Evolutionary conservation across 2,797 vertebrate species (phyloP).

Genomic region (Phaenicophaeus curvirostris): DNA sequence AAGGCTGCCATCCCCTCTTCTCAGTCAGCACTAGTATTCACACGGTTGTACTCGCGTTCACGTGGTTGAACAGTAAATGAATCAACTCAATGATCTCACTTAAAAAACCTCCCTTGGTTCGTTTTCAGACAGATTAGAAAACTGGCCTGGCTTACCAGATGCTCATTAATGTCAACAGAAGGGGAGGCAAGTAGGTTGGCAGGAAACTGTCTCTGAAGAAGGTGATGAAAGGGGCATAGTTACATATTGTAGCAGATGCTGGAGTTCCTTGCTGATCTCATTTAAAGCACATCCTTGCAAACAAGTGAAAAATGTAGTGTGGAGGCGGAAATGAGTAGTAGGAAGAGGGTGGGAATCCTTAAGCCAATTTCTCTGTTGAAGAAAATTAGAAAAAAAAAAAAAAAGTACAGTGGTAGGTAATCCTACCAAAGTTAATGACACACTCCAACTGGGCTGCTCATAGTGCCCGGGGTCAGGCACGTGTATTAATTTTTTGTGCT

Average conservation of each 20-base stretch:
- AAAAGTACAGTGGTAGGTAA: neutral
- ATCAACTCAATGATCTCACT: constrained; percentile 7
- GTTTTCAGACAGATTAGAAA: neutral
- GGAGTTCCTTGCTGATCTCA: neutral
- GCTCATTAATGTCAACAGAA: neutral
- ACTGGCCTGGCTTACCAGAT: neutral
- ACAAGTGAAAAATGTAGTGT: neutral
- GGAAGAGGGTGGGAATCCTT: neutral
- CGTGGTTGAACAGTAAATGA: neutral
- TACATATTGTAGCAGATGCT: neutral
- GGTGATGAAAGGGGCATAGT: neutral
- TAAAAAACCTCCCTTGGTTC: neutral
- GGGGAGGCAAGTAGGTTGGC: neutral
- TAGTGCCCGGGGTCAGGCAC: neutral
- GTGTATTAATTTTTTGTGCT: neutral
- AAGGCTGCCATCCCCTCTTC: neutral
- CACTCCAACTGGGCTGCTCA: neutral
- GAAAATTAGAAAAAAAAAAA: neutral
- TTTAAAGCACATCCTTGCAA: neutral
- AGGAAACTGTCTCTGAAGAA: neutral
- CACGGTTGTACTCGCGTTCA: neutral
- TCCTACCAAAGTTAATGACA: neutral
- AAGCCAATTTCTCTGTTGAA: neutral
- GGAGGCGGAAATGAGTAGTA: neutral
- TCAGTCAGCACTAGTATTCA: neutral